A percentile compares a stretch with the other conserved stretches of the same genome.
Conservation (phyloP, 2,113 vertebrate species). For the Chaetodon trifascialis region DNA sequence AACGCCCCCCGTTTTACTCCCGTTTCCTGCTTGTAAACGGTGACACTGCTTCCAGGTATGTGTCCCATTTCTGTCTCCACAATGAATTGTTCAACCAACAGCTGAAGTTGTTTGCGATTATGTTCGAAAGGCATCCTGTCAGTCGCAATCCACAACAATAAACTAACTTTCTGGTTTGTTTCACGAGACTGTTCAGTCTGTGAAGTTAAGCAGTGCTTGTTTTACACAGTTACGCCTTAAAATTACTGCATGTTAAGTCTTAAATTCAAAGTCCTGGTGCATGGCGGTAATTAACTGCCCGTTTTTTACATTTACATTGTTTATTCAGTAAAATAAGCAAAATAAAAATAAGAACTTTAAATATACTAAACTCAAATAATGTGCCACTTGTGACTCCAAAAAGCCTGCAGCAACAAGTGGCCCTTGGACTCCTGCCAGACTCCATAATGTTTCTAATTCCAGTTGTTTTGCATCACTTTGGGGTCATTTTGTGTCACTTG, state of each 20-base stretch:
- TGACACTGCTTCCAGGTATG: slow-evolving; percentile 15
- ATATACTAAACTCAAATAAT: no score
- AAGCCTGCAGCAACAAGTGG: no score
- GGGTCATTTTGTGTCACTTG: not conserved
- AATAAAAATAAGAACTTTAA: no score
- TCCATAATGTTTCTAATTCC: no score
- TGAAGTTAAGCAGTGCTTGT: not conserved
- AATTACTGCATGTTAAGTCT: not conserved
- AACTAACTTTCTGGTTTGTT: not conserved
- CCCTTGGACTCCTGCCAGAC: no score
- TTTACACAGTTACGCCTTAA: not conserved
- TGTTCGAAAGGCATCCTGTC: not conserved
- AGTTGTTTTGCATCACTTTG: not conserved
- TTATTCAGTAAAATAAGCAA: not conserved
- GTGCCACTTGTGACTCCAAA: no score
- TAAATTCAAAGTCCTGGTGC: not conserved
- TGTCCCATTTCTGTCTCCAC: slow-evolving; percentile 19
- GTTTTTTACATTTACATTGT: no score
- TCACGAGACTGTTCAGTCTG: not conserved
- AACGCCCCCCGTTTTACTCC: not conserved
- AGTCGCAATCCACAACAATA: not conserved
- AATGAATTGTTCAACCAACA: not conserved
- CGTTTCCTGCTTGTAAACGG: slow-evolving; percentile 14
- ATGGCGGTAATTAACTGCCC: not conserved
- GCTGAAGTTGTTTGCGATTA: not conserved